Conservation (phyloP, 30 jellyfish, hydroid and myxozoan genomes). For the Aurelia aurita region DNA sequence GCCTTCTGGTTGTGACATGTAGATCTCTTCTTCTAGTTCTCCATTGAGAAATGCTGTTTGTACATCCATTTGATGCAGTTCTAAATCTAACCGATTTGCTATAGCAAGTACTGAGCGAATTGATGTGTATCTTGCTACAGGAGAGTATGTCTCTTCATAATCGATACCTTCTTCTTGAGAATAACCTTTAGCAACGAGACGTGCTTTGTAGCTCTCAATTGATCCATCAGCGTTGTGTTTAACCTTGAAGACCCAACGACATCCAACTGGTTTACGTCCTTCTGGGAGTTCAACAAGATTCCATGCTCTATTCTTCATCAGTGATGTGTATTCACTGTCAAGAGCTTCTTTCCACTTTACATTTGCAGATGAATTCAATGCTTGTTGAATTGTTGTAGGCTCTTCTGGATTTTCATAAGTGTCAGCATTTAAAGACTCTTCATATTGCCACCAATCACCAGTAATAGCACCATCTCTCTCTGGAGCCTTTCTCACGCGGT, state of each 20-base stretch:
- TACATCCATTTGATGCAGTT: conserved; percentile 57
- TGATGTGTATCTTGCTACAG: conserved; percentile 29
- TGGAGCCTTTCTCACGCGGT: conserved; percentile 3
- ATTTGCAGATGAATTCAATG: background rate
- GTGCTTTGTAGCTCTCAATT: conserved; percentile 33
- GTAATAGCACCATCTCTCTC: conserved; percentile 13
- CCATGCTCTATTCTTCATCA: conserved; percentile 27
- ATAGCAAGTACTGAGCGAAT: conserved; percentile 37
- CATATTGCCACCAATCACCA: conserved; percentile 11
- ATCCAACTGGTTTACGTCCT: background rate
- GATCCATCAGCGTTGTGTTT: conserved; percentile 49
- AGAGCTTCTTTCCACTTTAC: conserved; percentile 29
- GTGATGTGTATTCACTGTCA: conserved; percentile 1
- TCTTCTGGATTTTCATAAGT: background rate
- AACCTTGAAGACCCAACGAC: conserved; percentile 24
- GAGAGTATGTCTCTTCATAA: conserved; percentile 43
- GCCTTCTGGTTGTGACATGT: conserved; percentile 79
- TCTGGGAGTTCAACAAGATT: conserved; percentile 18
- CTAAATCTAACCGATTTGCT: conserved; percentile 29
- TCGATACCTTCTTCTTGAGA: conserved; percentile 38
- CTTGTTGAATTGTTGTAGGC: conserved; percentile 32
- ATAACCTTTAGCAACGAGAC: conserved; percentile 49
- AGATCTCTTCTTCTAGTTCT: conserved; percentile 62
- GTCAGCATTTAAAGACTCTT: background rate
- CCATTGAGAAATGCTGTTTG: conserved; percentile 44